Base-by-base conservation (phyloP, 2,113 vertebrate species). In the Dendrocopos noguchii region DNA sequence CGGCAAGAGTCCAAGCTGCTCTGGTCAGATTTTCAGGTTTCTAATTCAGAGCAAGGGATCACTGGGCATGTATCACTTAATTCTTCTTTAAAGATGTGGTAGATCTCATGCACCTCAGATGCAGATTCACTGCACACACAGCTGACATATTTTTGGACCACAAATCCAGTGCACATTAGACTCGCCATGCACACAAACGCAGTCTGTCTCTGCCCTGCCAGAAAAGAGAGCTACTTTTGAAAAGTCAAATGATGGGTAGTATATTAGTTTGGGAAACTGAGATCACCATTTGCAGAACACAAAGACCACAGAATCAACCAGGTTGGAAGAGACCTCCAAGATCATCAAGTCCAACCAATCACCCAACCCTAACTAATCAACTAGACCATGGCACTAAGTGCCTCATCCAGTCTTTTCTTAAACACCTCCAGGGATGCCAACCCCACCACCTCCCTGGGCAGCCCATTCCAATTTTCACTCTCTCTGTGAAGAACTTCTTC, bases 151-250 rank as follows among this genome's bases (percentile, higher is more conserved):
- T 83, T 82, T 60, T 66, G 29, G 46, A 27, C 31, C 22, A n/a
- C 44, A 80, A 88, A 63, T 66, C 33, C 29, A 34, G 34, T 8
- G 22, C 14, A 15, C 28, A 16, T 12, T 9, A 1, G 22, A 68
- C 44, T 79, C 0, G 0, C 12, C 28, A 14, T 27, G 17, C 17
- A 20, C 31, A 19, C 22, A 70, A 68, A 56, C 15, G 47, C 4
- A 16, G 42, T 44, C 10, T 73, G 22, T 60, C 29, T 82, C 50
- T 74, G 56, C 22, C 28, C 74, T 59, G 52, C 7, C 42, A 64
- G 39, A 16, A 81, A 53, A 65, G 12, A 67, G 24, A 85, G 8
- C 4, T 59, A 15, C 52, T 70, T 76, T 88, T 46, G 42, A 76
- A 59, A 93, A 47, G 46, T 60, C 44, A 70, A 25, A 42, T n/a